phyloP scores from a whole-genome alignment of 2,113 vertebrate species.

The Piaya cayana region DNA sequence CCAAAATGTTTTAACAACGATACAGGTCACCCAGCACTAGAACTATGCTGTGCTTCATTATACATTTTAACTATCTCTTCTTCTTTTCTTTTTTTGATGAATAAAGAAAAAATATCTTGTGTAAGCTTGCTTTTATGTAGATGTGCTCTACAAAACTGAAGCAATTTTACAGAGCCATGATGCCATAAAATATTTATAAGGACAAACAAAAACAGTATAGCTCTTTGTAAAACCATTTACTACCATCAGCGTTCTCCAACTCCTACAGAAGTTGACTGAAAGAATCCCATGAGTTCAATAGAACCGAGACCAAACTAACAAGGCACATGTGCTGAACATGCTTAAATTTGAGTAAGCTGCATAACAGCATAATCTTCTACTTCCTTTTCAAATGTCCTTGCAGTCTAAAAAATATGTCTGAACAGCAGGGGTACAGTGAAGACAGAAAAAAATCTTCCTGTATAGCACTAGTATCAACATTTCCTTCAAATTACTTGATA shows the following conservation, averaged over 20 bases:
- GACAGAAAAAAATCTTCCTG: not conserved
- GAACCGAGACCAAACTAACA: not conserved
- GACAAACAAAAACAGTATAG: constrained; percentile 22
- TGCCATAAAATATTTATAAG: constrained; percentile 35
- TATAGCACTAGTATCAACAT: not conserved
- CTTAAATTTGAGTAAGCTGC: not conserved
- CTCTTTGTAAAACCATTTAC: constrained; percentile 10
- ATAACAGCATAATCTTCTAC: not conserved
- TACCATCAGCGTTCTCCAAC: not conserved
- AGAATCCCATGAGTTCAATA: not conserved
- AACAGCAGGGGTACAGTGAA: not conserved
- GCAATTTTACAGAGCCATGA: not conserved
- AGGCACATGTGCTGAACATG: not conserved
- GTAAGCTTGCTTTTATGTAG: not conserved
- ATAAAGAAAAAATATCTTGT: not conserved
- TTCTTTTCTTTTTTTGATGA: not conserved
- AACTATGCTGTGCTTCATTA: constrained; percentile 7
- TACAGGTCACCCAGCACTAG: not conserved
- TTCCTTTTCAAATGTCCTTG: not conserved
- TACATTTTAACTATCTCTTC: not conserved
- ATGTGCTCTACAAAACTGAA: not conserved
- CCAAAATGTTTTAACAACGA: not conserved
- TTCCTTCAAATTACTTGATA: not conserved
- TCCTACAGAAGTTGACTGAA: not conserved
- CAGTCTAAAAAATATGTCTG: not conserved